These are phyloP conservation scores for Campodea augens DNA, from an alignment of 1,140 invertebrate genomes.

Conservation along the genomic window DNA sequence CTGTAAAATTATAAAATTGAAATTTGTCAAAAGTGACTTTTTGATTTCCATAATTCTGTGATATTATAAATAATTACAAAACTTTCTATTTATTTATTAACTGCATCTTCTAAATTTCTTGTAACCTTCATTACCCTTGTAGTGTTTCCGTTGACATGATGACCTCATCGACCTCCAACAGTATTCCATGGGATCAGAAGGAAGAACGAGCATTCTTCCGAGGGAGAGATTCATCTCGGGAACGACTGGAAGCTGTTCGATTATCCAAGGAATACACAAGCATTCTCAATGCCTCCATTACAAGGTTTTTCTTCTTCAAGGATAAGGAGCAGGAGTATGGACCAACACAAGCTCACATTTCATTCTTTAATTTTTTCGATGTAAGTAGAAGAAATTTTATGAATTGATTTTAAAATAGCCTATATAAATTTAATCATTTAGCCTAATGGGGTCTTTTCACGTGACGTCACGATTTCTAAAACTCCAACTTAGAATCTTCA, in stretches of 20 bases:
- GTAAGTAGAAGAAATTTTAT: constrained; percentile 45
- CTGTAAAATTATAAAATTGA: no score
- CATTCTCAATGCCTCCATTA: constrained; percentile 76
- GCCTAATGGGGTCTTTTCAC: no score
- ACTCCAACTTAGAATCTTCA: no score
- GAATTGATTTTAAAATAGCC: no score
- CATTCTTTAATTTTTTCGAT: constrained; percentile 90
- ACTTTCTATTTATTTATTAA: constrained; percentile 4
- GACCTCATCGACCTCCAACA: constrained; percentile 62
- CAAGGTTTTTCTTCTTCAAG: constrained; percentile 91
- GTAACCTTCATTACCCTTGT: no score
- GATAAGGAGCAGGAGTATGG: constrained; percentile 71
- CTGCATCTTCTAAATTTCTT: constrained; percentile 12
- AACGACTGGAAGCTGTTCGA: constrained; percentile 63
- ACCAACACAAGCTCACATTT: constrained; percentile 57
- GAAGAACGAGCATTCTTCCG: constrained; percentile 68
- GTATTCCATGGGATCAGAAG: constrained; percentile 48
- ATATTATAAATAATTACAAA: constrained; percentile 2
- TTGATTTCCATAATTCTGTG: constrained; percentile 5
- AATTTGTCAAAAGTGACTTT: no score
- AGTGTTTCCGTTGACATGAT: constrained; percentile 76
- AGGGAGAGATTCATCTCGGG: constrained; percentile 68
- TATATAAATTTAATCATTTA: no score
- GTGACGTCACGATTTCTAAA: no score
- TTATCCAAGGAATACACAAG: constrained; percentile 56